Evolutionary conservation across 2,888 invertebrate species (phyloP).

Genomic region (Corythucha ciliata): DNA sequence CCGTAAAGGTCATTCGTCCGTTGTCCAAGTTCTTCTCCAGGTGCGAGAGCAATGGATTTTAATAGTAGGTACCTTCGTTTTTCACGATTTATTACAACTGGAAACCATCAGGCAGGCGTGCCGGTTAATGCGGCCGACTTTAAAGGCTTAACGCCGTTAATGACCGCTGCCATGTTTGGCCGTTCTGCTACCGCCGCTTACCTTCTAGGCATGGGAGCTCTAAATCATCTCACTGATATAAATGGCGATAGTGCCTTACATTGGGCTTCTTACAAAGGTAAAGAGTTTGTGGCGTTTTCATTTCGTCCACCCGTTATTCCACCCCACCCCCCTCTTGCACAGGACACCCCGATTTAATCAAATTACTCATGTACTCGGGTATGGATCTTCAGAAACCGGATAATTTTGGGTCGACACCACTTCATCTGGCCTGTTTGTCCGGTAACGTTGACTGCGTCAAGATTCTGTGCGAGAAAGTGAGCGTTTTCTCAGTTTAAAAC

Average conservation of each 20-base stretch:
- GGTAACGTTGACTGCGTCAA: slow-evolving; percentile 80
- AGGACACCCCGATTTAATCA: slow-evolving; percentile 74
- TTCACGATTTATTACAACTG: not conserved
- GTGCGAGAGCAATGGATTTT: slow-evolving; percentile 37
- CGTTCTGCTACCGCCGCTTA: slow-evolving; percentile 83
- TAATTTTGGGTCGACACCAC: slow-evolving; percentile 83
- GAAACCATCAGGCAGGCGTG: slow-evolving; percentile 75
- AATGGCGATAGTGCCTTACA: slow-evolving; percentile 89
- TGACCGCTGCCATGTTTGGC: slow-evolving; percentile 90
- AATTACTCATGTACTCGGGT: slow-evolving; percentile 80
- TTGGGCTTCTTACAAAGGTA: slow-evolving; percentile 86
- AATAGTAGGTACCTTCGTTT: not conserved
- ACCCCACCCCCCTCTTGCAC: not conserved
- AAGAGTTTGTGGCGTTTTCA: not conserved
- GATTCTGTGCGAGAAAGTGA: slow-evolving; percentile 75
- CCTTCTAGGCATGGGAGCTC: slow-evolving; percentile 79
- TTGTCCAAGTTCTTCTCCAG: slow-evolving; percentile 60
- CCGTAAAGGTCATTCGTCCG: slow-evolving; percentile 81
- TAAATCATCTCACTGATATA: slow-evolving; percentile 75
- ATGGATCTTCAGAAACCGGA: slow-evolving; percentile 82
- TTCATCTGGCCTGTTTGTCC: slow-evolving; percentile 80
- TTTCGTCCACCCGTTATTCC: not conserved
- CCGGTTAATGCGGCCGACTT: slow-evolving; percentile 83
- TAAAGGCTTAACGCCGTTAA: slow-evolving; percentile 77
- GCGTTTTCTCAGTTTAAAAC: slow-evolving; percentile 3